Conservation (phyloP, 2,797 vertebrate species). For the Sparidentex hasta region DNA sequence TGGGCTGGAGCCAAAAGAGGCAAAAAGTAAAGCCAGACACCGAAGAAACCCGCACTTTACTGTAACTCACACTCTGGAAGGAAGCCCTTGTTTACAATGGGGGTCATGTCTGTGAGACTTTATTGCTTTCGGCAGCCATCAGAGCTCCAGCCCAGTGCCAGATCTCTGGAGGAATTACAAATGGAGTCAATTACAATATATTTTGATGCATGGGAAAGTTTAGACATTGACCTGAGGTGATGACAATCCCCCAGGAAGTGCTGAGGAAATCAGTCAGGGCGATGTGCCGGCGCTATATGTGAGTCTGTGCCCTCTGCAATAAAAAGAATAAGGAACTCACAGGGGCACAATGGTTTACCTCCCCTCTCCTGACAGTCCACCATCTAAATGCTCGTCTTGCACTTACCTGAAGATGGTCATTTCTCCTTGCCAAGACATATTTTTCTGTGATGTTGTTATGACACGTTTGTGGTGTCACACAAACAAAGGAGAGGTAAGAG, state of each 20-base stretch:
- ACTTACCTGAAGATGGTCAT: constrained; percentile 52
- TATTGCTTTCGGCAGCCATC: constrained; percentile 84
- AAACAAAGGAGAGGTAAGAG: constrained; percentile 23
- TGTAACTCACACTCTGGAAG: constrained; percentile 50
- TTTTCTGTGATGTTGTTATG: constrained; percentile 46
- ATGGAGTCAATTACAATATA: constrained; percentile 86
- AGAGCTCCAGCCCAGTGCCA: constrained; percentile 71
- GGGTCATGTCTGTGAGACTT: constrained; percentile 80
- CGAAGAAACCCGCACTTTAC: constrained; percentile 38
- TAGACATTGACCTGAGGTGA: constrained; percentile 84
- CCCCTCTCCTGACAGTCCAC: constrained; percentile 53
- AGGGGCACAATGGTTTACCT: constrained; percentile 54
- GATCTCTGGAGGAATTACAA: constrained; percentile 84
- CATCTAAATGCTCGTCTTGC: constrained; percentile 55
- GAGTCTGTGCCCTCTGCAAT: constrained; percentile 70
- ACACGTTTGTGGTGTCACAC: constrained; percentile 30
- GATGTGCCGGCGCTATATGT: constrained; percentile 52
- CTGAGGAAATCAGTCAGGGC: constrained; percentile 76
- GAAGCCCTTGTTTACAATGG: constrained; percentile 76
- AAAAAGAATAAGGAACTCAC: constrained; percentile 58
- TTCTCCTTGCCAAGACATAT: constrained; percentile 42
- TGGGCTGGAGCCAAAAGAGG: constrained; percentile 30
- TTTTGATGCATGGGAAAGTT: constrained; percentile 85
- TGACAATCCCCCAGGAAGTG: constrained; percentile 79
- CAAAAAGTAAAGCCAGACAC: constrained; percentile 30